Evolutionary conservation across 2,888 invertebrate genomes (phyloP).

Genomic region (Apoda limacodes): DNA sequence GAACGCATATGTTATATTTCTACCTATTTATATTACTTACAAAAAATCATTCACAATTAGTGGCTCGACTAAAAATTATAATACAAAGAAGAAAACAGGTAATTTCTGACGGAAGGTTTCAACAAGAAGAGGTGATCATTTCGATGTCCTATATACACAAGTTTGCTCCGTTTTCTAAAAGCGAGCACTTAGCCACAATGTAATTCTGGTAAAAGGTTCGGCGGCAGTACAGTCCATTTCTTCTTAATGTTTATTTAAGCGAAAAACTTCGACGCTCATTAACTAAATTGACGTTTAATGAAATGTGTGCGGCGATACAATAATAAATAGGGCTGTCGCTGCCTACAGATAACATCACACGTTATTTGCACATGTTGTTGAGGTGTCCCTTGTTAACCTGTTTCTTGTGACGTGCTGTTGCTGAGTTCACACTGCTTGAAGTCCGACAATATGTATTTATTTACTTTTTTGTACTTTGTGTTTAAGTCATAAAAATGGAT

Average conservation of each 20-base stretch:
- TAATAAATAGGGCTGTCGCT: conserved; percentile 31
- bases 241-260: conserved; percentile 63
- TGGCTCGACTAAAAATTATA: no score
- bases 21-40: no score
- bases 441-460: no score
- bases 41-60: no score
- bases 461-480: no score
- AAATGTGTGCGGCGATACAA: conserved; percentile 43
- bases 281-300: conserved; percentile 55
- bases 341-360: conserved; percentile 45
- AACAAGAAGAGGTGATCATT: no score
- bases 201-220: conserved; percentile 60
- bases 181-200: conserved; percentile 49
- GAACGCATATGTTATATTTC: no score
- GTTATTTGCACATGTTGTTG: conserved; percentile 55
- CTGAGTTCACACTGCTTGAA: no score
- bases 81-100: no score
- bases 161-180: conserved; percentile 30
- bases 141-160: no score
- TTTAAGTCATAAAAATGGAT: no score
- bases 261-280: conserved; percentile 59
- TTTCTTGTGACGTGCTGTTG: conserved; percentile 45
- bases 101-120: no score
- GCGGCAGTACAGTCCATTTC: conserved; percentile 42
- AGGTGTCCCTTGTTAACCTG: conserved; percentile 42